Conservation (phyloP, 2,797 vertebrate species). For the Sebastes melanostomus region DNA sequence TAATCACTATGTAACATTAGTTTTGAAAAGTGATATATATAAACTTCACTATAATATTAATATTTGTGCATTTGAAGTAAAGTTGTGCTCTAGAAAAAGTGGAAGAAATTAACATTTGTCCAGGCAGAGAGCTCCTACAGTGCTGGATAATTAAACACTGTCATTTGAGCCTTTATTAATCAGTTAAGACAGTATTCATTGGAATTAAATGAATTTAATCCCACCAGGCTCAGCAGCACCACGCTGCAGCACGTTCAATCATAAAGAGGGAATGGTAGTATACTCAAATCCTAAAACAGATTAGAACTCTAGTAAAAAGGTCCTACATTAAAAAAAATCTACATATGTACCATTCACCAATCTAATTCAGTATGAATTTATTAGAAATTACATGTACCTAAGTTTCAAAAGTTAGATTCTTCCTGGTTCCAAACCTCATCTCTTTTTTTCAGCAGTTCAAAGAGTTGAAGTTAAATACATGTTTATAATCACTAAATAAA, state of each 20-base stretch:
- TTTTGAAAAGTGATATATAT: background rate
- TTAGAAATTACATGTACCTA: background rate
- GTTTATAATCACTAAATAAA: rapidly evolving
- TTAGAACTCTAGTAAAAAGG: background rate
- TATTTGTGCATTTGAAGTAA: background rate
- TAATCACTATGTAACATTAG: background rate
- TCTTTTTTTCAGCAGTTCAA: no score
- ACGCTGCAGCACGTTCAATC: background rate
- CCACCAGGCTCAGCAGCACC: background rate
- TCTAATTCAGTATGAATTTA: no score
- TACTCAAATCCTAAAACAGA: background rate
- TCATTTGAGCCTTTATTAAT: background rate
- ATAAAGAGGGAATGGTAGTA: background rate
- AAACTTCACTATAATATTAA: background rate
- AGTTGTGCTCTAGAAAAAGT: background rate
- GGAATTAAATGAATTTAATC: background rate
- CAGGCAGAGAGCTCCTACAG: no score
- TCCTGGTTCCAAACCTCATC: background rate
- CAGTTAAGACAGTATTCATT: background rate
- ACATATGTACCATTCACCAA: background rate
- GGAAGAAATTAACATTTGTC: background rate
- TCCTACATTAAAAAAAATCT: background rate
- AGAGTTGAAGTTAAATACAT: background rate
- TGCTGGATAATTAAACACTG: background rate
- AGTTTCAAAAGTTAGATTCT: background rate